Percentiles rank a stretch among this genome's conserved stretches.
Conservation (phyloP, 2,113 vertebrate genomes). For the Seriola rivoliana region DNA sequence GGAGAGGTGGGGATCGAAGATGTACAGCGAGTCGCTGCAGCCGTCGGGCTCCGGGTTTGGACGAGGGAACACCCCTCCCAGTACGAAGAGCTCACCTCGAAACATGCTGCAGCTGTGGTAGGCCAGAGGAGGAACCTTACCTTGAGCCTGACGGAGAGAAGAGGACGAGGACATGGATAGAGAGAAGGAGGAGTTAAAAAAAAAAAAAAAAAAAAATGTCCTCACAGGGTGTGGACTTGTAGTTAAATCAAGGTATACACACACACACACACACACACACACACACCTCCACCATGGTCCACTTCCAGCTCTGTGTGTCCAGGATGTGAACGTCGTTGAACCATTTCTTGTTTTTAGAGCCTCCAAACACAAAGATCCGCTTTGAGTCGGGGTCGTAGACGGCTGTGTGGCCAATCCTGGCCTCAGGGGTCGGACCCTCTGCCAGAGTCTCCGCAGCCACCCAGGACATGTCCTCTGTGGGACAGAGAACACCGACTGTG, state of each 20-base stretch:
- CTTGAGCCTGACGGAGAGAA: constrained; percentile 76
- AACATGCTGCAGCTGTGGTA: constrained; percentile 87
- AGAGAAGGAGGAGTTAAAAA: background rate
- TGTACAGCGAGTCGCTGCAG: constrained; percentile 87
- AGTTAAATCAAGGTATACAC: fast-evolving
- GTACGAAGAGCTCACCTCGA: constrained; percentile 84
- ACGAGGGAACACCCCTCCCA: constrained; percentile 85
- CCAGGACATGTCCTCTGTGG: constrained; percentile 85
- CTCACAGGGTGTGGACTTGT: background rate
- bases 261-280: background rate
- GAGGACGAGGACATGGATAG: background rate
- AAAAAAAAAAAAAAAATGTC: background rate
- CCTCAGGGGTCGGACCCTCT: constrained; percentile 84
- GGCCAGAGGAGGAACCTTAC: constrained; percentile 85
- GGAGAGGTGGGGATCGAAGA: constrained; percentile 87
- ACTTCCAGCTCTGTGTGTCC: constrained; percentile 86
- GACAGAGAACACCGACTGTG: constrained; percentile 1
- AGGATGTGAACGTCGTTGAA: constrained; percentile 86
- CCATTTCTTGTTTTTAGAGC: constrained; percentile 87
- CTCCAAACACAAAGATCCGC: constrained; percentile 85
- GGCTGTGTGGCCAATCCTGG: constrained; percentile 84
- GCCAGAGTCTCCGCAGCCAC: constrained; percentile 83
- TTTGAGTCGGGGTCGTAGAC: constrained; percentile 81
- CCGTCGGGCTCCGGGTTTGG: constrained; percentile 82
- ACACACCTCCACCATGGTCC: constrained; percentile 84